Evolutionary conservation across 2,888 invertebrate genomes (phyloP).

Genomic region (Luperina testacea): DNA sequence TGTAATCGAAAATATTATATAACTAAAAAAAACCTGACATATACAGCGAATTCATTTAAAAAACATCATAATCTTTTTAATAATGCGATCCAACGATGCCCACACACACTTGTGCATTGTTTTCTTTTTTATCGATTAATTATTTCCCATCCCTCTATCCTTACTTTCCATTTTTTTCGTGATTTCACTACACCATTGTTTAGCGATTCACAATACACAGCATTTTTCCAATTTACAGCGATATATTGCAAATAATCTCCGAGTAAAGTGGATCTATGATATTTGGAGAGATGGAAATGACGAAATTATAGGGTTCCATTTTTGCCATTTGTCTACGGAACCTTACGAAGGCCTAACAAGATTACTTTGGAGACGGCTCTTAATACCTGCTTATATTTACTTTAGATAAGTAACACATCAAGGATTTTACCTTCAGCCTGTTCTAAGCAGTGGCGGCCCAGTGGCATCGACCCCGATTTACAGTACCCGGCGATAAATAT

Average conservation of each 20-base stretch:
- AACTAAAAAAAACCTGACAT: not conserved
- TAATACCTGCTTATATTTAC: slow-evolving; percentile 28
- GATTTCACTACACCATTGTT: not conserved
- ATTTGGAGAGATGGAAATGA: not conserved
- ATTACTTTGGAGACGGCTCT: slow-evolving; percentile 9
- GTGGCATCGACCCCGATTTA: no score
- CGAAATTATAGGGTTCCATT: not conserved
- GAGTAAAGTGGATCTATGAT: not conserved
- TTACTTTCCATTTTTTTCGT: not conserved
- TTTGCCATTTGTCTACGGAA: not conserved
- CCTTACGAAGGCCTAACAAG: slow-evolving; percentile 13
- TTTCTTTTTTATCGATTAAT: not conserved
- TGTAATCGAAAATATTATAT: not conserved
- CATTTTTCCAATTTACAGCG: not conserved
- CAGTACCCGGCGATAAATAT: no score
- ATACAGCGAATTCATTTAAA: no score
- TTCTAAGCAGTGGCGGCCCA: not conserved
- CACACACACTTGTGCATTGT: not conserved
- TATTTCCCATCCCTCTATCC: not conserved
- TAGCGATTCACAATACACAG: not conserved
- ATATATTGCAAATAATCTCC: not conserved
- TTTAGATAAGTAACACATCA: slow-evolving; percentile 7
- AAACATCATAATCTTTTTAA: not conserved
- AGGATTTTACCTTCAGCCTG: slow-evolving; percentile 1
- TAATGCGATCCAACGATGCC: not conserved